Base-by-base conservation (phyloP, 2,113 vertebrate species). In the Tenrec ecaudatus region DNA sequence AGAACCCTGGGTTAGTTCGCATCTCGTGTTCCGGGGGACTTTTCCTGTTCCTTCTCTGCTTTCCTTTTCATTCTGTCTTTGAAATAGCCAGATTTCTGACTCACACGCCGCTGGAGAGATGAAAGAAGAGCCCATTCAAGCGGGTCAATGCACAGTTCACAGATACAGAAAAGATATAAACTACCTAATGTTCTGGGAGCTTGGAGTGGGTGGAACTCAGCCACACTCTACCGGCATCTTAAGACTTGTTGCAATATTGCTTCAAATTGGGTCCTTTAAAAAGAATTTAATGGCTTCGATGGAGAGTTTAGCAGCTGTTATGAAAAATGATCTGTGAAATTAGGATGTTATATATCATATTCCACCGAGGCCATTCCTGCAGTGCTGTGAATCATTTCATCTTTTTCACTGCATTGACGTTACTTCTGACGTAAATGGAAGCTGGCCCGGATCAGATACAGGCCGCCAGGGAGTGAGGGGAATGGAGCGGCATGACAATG, bases 301-400 rank as follows among this genome's bases (percentile, higher is more conserved):
- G 89, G 87, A 19, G 38, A 93, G 90, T 85, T 93, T 80, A 95
- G 80, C 86, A 95, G 93, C 93, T 93, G 93, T 91, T 83, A 94
- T 47, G 90, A 96, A 95, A 96, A 95, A 85, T 36, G 82, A 19
- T 81, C 88, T 95, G 88, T 93, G 95, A 95, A 96, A 95, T 96
- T 94, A 94, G 94, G 92, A 93, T 90, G 71, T 68, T 82, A 88
- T 90, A 88, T 90, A 90, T 95, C 76, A 77, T 78, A 86, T 92
- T 88, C 83, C 82, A 82, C 33, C 85, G 90, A 89, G 82, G 85
- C 60, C 23, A 57, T 96, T 75, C 66, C 90, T 94, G 83, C 33
- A 92, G 86, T 20, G 82, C 85, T 85, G 27, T 95, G 94, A 95
- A 75, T 96, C 94, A 95, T 68, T 93, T 76, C 2, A 31, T 66